phyloP scores from a whole-genome alignment of 2,888 invertebrate genomes.

The Rhamnusium bicolor region DNA sequence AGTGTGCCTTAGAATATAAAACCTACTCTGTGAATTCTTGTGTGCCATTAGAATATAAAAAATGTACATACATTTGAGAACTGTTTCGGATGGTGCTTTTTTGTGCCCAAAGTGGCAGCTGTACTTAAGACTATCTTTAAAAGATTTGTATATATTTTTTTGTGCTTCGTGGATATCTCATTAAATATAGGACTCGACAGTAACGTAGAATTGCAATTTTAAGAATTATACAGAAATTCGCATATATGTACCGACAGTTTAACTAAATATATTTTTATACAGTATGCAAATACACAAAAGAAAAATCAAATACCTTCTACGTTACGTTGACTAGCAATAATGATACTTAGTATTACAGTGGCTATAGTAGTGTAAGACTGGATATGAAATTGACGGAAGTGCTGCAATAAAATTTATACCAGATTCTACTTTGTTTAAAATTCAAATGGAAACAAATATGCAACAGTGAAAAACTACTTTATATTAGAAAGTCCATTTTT shows the following conservation, averaged over 20 bases:
- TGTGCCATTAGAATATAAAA: conserved; percentile 52
- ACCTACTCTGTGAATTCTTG: conserved; percentile 57
- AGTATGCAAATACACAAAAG: neutral
- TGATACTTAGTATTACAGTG: conserved; percentile 40
- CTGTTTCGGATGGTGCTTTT: conserved; percentile 58
- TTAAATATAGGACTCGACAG: conserved; percentile 32
- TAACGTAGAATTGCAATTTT: conserved; percentile 3
- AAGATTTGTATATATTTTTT: conserved; percentile 41
- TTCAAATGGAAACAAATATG: too few relatives aligned
- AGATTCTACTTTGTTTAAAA: too few relatives aligned
- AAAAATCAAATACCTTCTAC: neutral
- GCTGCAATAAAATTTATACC: too few relatives aligned
- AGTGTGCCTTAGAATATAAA: conserved; percentile 39
- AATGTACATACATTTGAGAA: conserved; percentile 35
- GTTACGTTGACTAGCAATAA: neutral
- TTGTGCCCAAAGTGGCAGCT: conserved; percentile 55
- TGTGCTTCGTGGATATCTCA: conserved; percentile 45
- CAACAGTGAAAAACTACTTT: too few relatives aligned
- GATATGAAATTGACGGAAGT: neutral
- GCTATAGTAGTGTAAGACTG: conserved; percentile 52
- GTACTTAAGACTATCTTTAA: conserved; percentile 48
- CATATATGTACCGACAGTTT: neutral
- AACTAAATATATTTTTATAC: neutral
- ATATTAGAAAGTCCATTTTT: too few relatives aligned
- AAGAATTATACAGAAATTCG: neutral